These are phyloP conservation scores for Cheilosia impressa DNA, from an alignment of 2,888 invertebrate genomes.

Conservation along the genomic window DNA sequence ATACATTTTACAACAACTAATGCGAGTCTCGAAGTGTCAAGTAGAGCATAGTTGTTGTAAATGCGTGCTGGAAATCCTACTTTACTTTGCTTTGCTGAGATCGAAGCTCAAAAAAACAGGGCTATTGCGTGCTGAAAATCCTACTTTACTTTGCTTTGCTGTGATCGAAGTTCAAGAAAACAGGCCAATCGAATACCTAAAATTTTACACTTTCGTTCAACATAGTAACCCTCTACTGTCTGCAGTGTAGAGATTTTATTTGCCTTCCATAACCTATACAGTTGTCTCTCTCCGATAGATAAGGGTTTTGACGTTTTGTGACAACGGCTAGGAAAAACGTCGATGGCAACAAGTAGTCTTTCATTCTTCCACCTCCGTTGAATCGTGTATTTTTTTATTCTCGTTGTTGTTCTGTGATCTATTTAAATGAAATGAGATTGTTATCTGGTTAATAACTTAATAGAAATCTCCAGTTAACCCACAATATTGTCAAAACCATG, in stretches of 20 bases:
- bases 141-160: too few relatives aligned
- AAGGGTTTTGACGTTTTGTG: not conserved
- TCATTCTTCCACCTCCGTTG: not conserved
- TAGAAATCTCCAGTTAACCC: constrained; percentile 10
- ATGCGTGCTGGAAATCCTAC: too few relatives aligned
- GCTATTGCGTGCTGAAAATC: too few relatives aligned
- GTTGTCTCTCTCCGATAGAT: constrained; percentile 15
- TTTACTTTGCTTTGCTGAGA: too few relatives aligned
- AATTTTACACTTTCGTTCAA: too few relatives aligned
- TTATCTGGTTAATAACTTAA: constrained; percentile 5
- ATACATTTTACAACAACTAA: too few relatives aligned
- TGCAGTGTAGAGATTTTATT: constrained; percentile 39
- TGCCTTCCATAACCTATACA: not conserved
- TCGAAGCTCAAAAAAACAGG: too few relatives aligned
- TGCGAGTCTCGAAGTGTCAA: too few relatives aligned
- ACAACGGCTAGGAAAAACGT: constrained; percentile 11
- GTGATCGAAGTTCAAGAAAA: too few relatives aligned
- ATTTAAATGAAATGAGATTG: constrained; percentile 24
- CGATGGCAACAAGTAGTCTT: constrained; percentile 58
- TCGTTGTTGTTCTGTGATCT: not conserved
- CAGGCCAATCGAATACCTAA: too few relatives aligned
- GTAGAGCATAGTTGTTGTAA: too few relatives aligned
- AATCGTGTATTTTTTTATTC: not conserved
- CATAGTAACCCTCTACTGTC: constrained; percentile 32
- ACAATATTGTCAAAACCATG: constrained; percentile 6